phyloP scores from a whole-genome alignment of 35 echinoderm and acorn worm genomes.

The Strongylocentrotus purpuratus region DNA sequence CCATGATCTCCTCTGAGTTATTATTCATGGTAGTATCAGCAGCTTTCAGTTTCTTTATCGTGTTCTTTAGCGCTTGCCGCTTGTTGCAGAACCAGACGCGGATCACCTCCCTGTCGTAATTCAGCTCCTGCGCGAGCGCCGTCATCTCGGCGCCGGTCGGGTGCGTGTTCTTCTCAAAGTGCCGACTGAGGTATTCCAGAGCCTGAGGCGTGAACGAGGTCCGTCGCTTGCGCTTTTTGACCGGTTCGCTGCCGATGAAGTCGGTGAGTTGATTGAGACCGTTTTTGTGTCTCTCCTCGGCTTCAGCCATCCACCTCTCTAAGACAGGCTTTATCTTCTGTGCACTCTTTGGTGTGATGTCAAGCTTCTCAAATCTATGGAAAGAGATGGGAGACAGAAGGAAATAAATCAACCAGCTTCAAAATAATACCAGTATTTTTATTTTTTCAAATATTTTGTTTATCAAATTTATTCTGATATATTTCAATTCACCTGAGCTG shows the following conservation, averaged over 20 bases:
- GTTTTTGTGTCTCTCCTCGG: slow-evolving; percentile 99
- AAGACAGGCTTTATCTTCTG: slow-evolving; percentile 99
- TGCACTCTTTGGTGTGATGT: slow-evolving; percentile 98
- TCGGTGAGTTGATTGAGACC: slow-evolving; percentile 95
- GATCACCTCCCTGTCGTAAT: slow-evolving; percentile 96
- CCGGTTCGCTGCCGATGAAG: slow-evolving; percentile 94
- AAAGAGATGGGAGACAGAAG: too few species aligned
- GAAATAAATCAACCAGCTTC: too few species aligned
- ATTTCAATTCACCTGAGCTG: too few species aligned
- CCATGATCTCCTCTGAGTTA: slow-evolving; percentile 43
- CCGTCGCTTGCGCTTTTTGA: slow-evolving; percentile 98
- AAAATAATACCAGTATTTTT: too few species aligned
- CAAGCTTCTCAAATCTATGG: slow-evolving; percentile 84
- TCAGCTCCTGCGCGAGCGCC: slow-evolving; percentile 81
- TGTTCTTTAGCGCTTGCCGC: slow-evolving; percentile 95
- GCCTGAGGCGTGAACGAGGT: slow-evolving; percentile 99
- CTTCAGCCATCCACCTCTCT: slow-evolving; percentile 98
- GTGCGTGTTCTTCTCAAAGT: slow-evolving; percentile 99
- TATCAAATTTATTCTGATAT: too few species aligned
- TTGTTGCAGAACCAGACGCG: slow-evolving; percentile 99
- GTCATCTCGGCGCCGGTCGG: slow-evolving; percentile 96
- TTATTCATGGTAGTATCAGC: slow-evolving; percentile 62
- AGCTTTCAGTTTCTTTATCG: slow-evolving; percentile 98
- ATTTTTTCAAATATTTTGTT: too few species aligned
- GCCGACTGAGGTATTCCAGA: slow-evolving; percentile 84